Evolutionary conservation across 2,113 vertebrate species (phyloP).

Genomic region (human): GRCh38 chr6:64014001-64014500

Average conservation of each 20-base stretch:
- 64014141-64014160: background rate
- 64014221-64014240: background rate
- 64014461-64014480: background rate
- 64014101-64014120: background rate
- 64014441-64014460: background rate
- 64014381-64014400: background rate
- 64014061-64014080: background rate
- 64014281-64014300: background rate
- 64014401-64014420: background rate
- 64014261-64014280: background rate
- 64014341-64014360: background rate
- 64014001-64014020: background rate
- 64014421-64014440: background rate
- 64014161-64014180: background rate
- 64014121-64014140: slow-evolving; percentile 11
- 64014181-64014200: background rate
- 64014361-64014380: background rate
- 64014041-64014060: background rate
- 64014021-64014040: background rate
- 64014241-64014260: background rate
- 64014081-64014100: background rate
- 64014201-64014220: background rate
- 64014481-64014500: slow-evolving; percentile 8
- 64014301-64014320: background rate
- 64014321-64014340: background rate